These are phyloP conservation scores for Coccyzus lansbergi DNA, from an alignment of 2,797 vertebrate genomes.

Conservation along the genomic window DNA sequence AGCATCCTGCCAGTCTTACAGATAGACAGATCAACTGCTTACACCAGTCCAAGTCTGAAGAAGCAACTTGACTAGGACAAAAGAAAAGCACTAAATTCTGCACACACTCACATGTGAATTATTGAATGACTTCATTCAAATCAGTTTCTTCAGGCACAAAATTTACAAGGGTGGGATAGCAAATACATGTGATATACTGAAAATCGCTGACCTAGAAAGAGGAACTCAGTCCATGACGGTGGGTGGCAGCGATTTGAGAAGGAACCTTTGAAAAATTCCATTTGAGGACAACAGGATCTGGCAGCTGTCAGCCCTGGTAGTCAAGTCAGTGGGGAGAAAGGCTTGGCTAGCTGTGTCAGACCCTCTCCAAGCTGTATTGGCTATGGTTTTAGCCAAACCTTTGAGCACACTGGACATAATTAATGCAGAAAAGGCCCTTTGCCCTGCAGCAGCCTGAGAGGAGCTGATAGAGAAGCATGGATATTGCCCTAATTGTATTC, in stretches of 20 bases:
- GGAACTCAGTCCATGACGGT: rapidly evolving
- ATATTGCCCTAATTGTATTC: not conserved
- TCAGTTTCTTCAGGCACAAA: not conserved
- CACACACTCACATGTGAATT: not conserved
- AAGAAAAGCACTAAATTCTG: not conserved
- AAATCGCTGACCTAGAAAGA: not conserved
- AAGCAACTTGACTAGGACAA: not conserved
- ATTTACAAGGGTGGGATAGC: not conserved
- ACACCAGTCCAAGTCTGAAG: not conserved
- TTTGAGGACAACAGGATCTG: constrained; percentile 36
- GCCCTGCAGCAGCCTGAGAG: constrained; percentile 20
- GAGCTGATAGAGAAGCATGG: not conserved
- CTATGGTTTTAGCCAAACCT: constrained; percentile 17
- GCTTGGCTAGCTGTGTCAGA: constrained; percentile 7
- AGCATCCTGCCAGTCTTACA: not conserved
- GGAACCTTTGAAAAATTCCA: constrained; percentile 27
- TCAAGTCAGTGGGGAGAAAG: constrained; percentile 25
- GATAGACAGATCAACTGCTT: not conserved
- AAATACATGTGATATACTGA: not conserved
- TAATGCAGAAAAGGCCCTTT: constrained; percentile 42
- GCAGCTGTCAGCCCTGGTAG: constrained; percentile 50
- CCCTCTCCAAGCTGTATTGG: not conserved
- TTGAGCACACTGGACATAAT: constrained; percentile 14
- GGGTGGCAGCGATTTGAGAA: not conserved
- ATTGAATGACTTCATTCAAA: not conserved